A percentile compares a stretch with the other conserved stretches of the same genome.
These are phyloP conservation scores for Dendrocincla fuliginosa DNA, from an alignment of 2,797 vertebrate genomes.

Conservation along the genomic window DNA sequence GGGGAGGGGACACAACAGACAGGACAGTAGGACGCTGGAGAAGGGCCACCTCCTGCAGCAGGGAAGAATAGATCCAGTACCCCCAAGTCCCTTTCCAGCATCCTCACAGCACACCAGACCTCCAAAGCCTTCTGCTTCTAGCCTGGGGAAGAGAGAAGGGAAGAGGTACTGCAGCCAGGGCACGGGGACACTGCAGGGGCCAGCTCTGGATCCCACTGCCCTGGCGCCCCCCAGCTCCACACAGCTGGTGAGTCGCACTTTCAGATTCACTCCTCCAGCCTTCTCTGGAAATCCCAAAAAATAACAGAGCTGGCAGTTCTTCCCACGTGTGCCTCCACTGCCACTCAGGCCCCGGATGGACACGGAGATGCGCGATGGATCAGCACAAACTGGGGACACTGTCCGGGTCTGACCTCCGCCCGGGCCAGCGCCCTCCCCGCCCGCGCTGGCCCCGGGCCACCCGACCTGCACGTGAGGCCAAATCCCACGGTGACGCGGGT, in stretches of 20 bases:
- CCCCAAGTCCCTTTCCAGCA: not conserved
- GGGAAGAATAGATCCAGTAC: not conserved
- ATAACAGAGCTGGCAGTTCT: not conserved
- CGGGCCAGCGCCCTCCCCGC: rapidly evolving
- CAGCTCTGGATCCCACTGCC: not conserved
- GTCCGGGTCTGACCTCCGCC: not conserved
- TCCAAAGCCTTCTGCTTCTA: not conserved
- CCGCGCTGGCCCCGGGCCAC: not conserved
- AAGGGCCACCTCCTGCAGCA: not conserved
- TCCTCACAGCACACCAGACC: not conserved
- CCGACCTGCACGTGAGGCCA: slow-evolving; percentile 2
- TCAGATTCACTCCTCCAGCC: slow-evolving; percentile 8
- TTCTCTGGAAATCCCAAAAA: slow-evolving; percentile 43
- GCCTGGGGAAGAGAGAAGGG: not conserved
- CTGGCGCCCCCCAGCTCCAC: not conserved
- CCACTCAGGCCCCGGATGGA: not conserved
- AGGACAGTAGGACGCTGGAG: not conserved
- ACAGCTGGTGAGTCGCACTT: not conserved
- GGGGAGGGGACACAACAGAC: not conserved
- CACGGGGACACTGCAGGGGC: not conserved
- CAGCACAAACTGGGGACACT: not conserved
- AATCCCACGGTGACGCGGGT: not conserved
- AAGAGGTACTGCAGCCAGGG: not conserved
- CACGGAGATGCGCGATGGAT: rapidly evolving
- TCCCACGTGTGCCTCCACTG: not conserved